Base-by-base conservation (phyloP, 2,888 invertebrate genomes). In the Tetropium fuscum region DNA sequence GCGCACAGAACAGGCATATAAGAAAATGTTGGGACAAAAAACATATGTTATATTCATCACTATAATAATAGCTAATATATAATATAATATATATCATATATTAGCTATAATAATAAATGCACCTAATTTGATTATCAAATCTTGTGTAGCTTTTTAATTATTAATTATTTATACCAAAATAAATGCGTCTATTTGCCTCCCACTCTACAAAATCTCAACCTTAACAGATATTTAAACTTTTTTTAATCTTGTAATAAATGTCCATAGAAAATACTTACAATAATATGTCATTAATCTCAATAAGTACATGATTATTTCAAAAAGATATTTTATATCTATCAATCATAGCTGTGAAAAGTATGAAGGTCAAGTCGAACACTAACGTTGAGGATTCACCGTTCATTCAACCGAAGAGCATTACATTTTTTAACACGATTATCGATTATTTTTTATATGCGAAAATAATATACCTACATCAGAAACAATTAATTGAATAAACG, bases 271-370 rank as follows among this genome's bases (percentile, higher is more conserved):
- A 73, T 74, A 76, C 74, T 76, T 74, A 74, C 69, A 68, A 70
- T 69, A 65, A n/a, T 69, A 69, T 74, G 75, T 75, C 77, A 78
- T 77, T 76, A 74, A 76, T 77, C 77, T 77, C 73, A 73, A 74
- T 78, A 74, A 72, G 74, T 73, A 74, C 73, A 72, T 74, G 76
- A 79, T 79, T 78, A 79, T 76, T 77, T 78, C 76, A 74, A 73
- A 74, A 72, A 69, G 71, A 74, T 74, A 69, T 71, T 66, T 68
- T 62, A 71, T 60, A 68, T 69, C 67, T 76, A 79, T 79, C 75
- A 79, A 79, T 79, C 78, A 76, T 71, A 49, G 27, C 27, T 22
- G 56, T 62, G 63, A 60, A 59, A 51, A 62, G 53, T 65, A 63
- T 68, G 72, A 74, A 75, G 73, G 74, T 66, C 72, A 66, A 66